These are phyloP conservation scores for Microvelia longipes DNA, from an alignment of 1,140 invertebrate genomes.

Conservation along the genomic window DNA sequence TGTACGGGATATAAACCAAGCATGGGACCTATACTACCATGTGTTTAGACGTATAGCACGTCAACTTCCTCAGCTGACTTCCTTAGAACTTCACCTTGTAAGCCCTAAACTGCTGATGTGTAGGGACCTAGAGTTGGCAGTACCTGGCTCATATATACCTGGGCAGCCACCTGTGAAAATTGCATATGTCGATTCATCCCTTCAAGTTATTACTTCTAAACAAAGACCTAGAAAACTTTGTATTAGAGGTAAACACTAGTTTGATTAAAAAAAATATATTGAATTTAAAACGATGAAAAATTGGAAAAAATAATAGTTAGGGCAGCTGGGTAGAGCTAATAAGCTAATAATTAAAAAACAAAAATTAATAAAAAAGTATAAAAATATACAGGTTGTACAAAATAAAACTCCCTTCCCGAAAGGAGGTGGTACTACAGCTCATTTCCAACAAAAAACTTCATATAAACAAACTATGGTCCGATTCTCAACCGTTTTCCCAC, in stretches of 20 bases:
- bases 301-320: no score
- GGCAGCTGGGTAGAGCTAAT: no score
- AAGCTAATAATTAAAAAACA: no score
- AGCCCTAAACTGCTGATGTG: constrained; percentile 80
- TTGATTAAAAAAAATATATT: no score
- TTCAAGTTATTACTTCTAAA: constrained; percentile 92
- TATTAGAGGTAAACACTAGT: constrained; percentile 63
- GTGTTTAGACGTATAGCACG: constrained; percentile 89
- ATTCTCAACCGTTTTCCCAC: no score
- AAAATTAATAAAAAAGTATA: no score
- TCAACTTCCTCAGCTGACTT: constrained; percentile 79
- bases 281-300: constrained; percentile 7
- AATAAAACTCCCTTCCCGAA: no score
- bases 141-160: constrained; percentile 89
- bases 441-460: no score
- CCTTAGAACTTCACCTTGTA: constrained; percentile 85
- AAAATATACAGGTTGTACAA: no score
- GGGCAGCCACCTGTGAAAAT: constrained; percentile 74
- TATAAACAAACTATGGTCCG: no score
- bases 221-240: constrained; percentile 89
- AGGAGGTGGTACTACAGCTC: no score
- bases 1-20: constrained; percentile 82
- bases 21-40: constrained; percentile 98
- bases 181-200: constrained; percentile 62
- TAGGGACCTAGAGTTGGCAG: constrained; percentile 82